Conservation (phyloP, 2,113 vertebrate genomes). For the Podocnemis expansa region DNA sequence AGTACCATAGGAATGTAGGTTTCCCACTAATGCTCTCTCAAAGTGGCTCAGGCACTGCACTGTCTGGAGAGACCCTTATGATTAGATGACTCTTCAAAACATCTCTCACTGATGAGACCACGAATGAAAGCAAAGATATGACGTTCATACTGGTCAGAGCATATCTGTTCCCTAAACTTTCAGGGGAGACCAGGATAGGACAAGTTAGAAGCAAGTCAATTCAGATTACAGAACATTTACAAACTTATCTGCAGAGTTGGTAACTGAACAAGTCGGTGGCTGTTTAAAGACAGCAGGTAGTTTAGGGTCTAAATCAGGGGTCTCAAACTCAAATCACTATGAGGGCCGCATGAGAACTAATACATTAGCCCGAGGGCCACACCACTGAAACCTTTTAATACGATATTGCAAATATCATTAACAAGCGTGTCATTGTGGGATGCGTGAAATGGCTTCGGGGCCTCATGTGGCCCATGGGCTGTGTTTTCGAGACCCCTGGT, state of each 20-base stretch:
- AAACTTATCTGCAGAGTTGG: background rate
- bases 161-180: background rate
- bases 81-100: too few species aligned
- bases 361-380: too few species aligned
- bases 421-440: too few species aligned
- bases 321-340: too few species aligned
- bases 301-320: slow-evolving; percentile 46
- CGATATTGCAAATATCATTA: too few species aligned
- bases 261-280: slow-evolving; percentile 7
- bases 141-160: background rate
- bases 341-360: too few species aligned
- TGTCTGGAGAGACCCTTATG: background rate
- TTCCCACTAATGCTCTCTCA: background rate
- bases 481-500: too few species aligned
- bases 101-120: background rate
- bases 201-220: background rate
- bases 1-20: background rate
- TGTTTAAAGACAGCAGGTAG: background rate
- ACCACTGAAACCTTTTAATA: too few species aligned
- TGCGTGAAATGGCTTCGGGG: too few species aligned
- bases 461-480: too few species aligned
- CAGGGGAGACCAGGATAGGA: background rate
- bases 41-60: background rate
- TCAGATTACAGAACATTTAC: background rate
- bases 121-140: background rate